These are phyloP conservation scores for Charaxes varanes DNA, from an alignment of 1,140 invertebrate genomes.

Conservation along the genomic window DNA sequence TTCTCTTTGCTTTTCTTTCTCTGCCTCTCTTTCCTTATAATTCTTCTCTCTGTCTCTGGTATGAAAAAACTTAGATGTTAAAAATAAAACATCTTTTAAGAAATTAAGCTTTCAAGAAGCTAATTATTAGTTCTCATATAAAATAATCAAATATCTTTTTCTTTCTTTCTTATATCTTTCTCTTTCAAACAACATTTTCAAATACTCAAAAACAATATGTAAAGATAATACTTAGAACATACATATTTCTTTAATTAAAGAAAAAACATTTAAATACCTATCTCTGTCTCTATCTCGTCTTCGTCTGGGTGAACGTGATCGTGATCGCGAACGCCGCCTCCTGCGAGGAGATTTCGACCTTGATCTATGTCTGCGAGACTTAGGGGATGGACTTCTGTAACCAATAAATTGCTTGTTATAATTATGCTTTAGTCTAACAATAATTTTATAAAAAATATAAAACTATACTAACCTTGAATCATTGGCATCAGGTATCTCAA, in stretches of 20 bases:
- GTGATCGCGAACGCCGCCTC: constrained; percentile 39
- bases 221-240: no score
- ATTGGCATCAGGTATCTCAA: constrained; percentile 66
- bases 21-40: constrained; percentile 81
- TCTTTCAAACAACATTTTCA: no score
- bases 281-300: constrained; percentile 44
- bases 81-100: no score
- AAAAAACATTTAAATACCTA: constrained; percentile 20
- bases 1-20: constrained; percentile 86
- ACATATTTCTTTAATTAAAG: constrained; percentile 1
- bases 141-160: no score
- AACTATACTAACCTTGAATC: constrained; percentile 45
- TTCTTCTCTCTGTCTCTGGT: constrained; percentile 76
- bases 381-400: constrained; percentile 75
- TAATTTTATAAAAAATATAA: neutral
- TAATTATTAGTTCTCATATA: no score
- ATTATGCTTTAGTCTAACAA: neutral
- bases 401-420: neutral
- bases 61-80: no score
- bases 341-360: constrained; percentile 63
- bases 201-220: no score
- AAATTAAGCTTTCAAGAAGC: no score
- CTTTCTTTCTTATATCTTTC: no score
- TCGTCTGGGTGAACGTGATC: constrained; percentile 55
- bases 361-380: constrained; percentile 66